These are phyloP conservation scores for Oxyruncus cristatus DNA, from an alignment of 2,113 vertebrate species.

Conservation along the genomic window DNA sequence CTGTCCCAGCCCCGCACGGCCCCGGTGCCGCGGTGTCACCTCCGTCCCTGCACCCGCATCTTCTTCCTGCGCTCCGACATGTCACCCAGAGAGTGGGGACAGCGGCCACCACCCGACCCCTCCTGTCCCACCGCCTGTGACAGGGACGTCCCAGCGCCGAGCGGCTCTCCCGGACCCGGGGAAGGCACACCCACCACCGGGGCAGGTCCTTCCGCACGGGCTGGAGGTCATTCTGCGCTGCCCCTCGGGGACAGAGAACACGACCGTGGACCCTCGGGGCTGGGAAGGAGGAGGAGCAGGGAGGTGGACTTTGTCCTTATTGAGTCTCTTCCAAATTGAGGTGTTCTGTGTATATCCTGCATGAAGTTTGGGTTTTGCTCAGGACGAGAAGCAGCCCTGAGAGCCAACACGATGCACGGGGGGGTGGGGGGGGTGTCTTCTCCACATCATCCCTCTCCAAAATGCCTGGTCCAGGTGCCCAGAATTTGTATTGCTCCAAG, in stretches of 20 bases:
- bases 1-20: background rate
- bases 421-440: too few relatives aligned
- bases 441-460: too few relatives aligned
- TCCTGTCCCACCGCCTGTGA: fast-evolving
- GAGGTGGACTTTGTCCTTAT: fast-evolving
- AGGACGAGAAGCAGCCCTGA: background rate
- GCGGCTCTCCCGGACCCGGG: too few relatives aligned
- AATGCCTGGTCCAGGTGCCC: background rate
- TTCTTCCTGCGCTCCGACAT: fast-evolving
- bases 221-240: background rate
- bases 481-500: too few relatives aligned
- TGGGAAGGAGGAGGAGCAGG: background rate
- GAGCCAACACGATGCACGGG: fast-evolving
- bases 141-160: background rate
- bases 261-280: background rate
- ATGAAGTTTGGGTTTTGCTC: background rate
- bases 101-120: fast-evolving
- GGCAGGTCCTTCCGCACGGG: background rate
- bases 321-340: background rate
- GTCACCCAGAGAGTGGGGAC: too few relatives aligned
- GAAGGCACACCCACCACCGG: fast-evolving
- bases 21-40: background rate
- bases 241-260: background rate
- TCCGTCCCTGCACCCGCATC: background rate
- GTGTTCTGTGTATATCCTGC: fast-evolving